phyloP scores from a whole-genome alignment of 1,140 invertebrate species.

The Listronotus oregonensis region DNA sequence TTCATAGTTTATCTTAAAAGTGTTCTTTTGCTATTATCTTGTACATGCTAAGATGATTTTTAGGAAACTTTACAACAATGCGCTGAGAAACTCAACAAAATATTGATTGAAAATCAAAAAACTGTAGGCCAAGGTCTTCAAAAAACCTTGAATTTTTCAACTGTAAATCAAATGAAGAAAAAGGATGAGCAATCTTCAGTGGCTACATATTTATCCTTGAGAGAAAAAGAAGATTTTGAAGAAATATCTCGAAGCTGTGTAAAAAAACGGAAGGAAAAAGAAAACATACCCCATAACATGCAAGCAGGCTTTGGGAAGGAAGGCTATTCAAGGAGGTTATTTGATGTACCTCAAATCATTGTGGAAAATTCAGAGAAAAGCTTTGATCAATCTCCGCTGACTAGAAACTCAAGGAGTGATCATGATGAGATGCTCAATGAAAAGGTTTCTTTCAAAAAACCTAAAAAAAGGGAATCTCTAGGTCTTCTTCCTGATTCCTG shows the following conservation, averaged over 20 bases:
- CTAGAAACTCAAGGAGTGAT: not conserved
- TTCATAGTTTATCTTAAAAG: conserved; percentile 4
- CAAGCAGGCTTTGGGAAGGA: too few species aligned
- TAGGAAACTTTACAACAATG: conserved; percentile 31
- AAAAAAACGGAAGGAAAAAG: not conserved
- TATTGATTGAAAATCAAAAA: conserved; percentile 11
- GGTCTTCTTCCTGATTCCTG: not conserved
- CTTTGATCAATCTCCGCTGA: not conserved
- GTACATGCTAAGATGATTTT: not conserved
- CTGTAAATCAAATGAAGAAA: not conserved
- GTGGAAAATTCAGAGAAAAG: not conserved
- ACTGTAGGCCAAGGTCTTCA: not conserved
- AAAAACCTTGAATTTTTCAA: not conserved
- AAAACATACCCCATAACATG: not conserved
- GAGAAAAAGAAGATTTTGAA: conserved; percentile 2
- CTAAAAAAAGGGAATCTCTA: conserved; percentile 8
- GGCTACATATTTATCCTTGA: not conserved
- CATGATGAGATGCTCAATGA: too few species aligned
- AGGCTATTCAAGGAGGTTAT: not conserved
- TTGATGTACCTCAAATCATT: not conserved
- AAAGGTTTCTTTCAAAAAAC: not conserved
- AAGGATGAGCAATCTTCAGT: not conserved
- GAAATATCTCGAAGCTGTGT: not conserved
- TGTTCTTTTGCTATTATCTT: conserved; percentile 4
- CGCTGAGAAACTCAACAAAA: conserved; percentile 29